Conservation (phyloP, 2,797 vertebrate species). For the Mormyrus proboscirostris region DNA sequence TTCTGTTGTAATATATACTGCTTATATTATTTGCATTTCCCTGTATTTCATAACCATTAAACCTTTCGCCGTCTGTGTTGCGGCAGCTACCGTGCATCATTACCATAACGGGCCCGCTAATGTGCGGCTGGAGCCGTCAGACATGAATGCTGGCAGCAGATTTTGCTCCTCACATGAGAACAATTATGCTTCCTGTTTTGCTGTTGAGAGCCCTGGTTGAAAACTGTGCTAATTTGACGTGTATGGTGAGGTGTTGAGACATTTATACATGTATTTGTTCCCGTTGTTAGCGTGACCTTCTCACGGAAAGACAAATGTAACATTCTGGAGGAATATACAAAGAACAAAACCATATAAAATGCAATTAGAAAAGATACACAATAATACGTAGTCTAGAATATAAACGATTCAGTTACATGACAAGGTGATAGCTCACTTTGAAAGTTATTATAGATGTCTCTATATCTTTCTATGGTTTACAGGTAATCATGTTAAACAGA, state of each 20-base stretch:
- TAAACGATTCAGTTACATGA: not conserved
- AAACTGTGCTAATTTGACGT: not conserved
- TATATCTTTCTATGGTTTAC: not conserved
- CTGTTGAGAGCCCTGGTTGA: not conserved
- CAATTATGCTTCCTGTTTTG: not conserved
- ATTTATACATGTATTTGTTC: not conserved
- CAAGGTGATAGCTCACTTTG: not conserved
- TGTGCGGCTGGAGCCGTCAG: not conserved
- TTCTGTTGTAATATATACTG: not conserved
- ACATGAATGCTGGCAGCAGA: not conserved
- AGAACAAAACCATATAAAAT: not conserved
- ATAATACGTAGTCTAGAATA: not conserved
- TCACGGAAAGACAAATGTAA: not conserved
- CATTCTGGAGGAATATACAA: not conserved
- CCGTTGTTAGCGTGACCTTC: not conserved
- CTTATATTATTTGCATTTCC: not conserved
- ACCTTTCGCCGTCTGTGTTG: not conserved
- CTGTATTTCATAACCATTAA: not conserved
- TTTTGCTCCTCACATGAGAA: not conserved
- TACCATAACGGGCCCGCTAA: not conserved
- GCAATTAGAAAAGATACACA: not conserved
- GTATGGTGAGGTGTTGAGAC: not conserved
- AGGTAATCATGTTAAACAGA: conserved; percentile 19
- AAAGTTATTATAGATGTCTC: not conserved
- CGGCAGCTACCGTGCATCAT: not conserved